Evolutionary conservation across 2,888 invertebrate species (phyloP), one percentile per base, ranked within the genome.

Genomic region (Sinohyriopsis cumingii): DNA sequence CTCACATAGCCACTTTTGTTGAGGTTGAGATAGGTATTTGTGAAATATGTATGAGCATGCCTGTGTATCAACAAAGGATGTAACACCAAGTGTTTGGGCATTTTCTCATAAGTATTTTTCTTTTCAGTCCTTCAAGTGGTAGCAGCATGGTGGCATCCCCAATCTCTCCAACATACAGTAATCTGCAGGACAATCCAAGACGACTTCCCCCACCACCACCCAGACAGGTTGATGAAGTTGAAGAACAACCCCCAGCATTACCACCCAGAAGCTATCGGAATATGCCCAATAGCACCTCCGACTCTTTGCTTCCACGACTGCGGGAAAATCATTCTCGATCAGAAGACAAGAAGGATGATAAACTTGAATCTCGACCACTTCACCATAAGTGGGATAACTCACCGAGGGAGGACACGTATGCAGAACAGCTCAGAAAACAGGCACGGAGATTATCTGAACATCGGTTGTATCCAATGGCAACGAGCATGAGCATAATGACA

Each of bases 381-480:
- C 62, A 64, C 55, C 28, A 62, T 3, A 68, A 63, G n/a, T 68
- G 79, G 77, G 69, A 81, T 67, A 76, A 67, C 33, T 76, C 78
- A 65, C 80, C 82, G 19, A 69, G 79, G n/a, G 82, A 83, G 60
- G 82, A 88, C 62, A 77, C 76, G 0, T 87, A 87, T 67, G 83
- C 83, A 5, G 82, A 82, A 54, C 81, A 83, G 72, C 70, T 87
- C 22, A 80, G 87, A 9, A 81, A 77, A 59, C 88, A 78, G 86
- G 89, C 78, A 79, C 88, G 70, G 87, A 88, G 75, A 82, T 90
- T 79, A 84, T 89, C 82, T 80, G 80, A 84, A 56, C 84, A 83
- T 33, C 81, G 78, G 55, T 68, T 71, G 57, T 65, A 68, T 55
- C 73, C 72, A 55, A 72, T 75, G 65, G 72, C 81, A 33, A 72